A percentile compares a stretch with the other conserved stretches of the same genome.
phyloP scores from a whole-genome alignment of 2,888 invertebrate species.

The Epistrophella euchroma region DNA sequence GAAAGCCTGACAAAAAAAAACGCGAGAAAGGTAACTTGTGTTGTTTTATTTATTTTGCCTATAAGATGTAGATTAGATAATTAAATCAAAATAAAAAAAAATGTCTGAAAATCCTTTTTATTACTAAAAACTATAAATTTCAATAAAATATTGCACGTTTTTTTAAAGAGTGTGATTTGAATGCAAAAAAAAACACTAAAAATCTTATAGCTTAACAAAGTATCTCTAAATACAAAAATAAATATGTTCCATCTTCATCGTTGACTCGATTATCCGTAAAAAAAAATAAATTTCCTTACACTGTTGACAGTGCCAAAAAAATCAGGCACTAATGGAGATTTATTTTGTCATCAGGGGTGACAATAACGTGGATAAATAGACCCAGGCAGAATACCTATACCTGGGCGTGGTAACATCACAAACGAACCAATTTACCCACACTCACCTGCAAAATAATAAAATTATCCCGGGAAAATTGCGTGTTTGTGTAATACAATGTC shows the following conservation, averaged over 20 bases:
- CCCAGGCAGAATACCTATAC: constrained; percentile 4
- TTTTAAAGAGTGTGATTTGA: constrained; percentile 59
- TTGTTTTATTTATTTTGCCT: neutral
- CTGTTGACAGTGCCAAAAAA: constrained; percentile 7
- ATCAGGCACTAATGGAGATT: constrained; percentile 28
- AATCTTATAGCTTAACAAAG: neutral
- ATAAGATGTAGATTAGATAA: constrained; percentile 3
- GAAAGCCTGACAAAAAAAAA: constrained; percentile 2
- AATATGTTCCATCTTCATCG: neutral
- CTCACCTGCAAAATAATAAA: constrained; percentile 48
- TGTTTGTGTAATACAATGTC: constrained; percentile 30
- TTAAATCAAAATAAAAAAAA: neutral
- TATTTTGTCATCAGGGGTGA: constrained; percentile 13
- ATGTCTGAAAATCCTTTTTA: constrained; percentile 23
- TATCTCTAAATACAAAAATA: neutral
- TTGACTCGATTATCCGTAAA: constrained; percentile 10
- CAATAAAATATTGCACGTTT: constrained; percentile 53
- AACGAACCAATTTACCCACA: constrained; percentile 50
- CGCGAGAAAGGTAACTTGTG: constrained; percentile 17
- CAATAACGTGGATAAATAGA: neutral
- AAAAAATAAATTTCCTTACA: neutral
- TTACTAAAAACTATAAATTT: constrained; percentile 43
- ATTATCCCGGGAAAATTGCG: constrained; percentile 58
- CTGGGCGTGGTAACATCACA: constrained; percentile 20
- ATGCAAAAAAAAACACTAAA: constrained; percentile 50